Conservation (phyloP, 2,113 vertebrate genomes). For the Charina bottae region DNA sequence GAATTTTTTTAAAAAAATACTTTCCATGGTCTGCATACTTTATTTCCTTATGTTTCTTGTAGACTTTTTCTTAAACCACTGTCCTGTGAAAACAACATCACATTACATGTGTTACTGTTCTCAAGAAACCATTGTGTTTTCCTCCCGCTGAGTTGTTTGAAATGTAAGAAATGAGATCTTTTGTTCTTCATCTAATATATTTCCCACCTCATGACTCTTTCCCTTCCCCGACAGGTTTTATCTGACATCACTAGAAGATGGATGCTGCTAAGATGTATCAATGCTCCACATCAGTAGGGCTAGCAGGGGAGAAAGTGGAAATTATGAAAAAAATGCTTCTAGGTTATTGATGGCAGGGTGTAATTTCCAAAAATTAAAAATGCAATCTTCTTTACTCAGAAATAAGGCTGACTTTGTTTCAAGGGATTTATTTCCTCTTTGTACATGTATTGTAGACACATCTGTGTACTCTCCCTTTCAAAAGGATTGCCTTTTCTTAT, state of each 20-base stretch:
- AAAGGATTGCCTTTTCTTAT: not conserved
- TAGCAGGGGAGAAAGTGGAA: slow-evolving; percentile 46
- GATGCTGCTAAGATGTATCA: slow-evolving; percentile 76
- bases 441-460: not conserved
- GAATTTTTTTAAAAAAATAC: not conserved
- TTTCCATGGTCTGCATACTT: slow-evolving; percentile 36
- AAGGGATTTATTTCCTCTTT: not conserved
- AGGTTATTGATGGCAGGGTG: slow-evolving; percentile 44
- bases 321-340: slow-evolving; percentile 34
- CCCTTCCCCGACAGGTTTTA: slow-evolving; percentile 33
- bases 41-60: slow-evolving; percentile 51
- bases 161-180: slow-evolving; percentile 47
- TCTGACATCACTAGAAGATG: slow-evolving; percentile 71
- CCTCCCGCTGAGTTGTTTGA: slow-evolving; percentile 68
- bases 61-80: slow-evolving; percentile 44
- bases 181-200: slow-evolving; percentile 38
- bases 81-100: slow-evolving; percentile 65
- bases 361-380: not conserved
- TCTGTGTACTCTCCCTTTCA: not conserved
- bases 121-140: slow-evolving; percentile 67
- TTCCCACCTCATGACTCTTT: slow-evolving; percentile 16
- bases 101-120: slow-evolving; percentile 58
- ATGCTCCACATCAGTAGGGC: slow-evolving; percentile 69
- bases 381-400: not conserved
- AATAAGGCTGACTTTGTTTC: not conserved